Percentiles rank a stretch among this genome's conserved stretches.
These are phyloP conservation scores for cattle (Bos taurus) DNA, from an alignment of 2,113 vertebrate genomes.

Conservation along the genomic window DNA sequence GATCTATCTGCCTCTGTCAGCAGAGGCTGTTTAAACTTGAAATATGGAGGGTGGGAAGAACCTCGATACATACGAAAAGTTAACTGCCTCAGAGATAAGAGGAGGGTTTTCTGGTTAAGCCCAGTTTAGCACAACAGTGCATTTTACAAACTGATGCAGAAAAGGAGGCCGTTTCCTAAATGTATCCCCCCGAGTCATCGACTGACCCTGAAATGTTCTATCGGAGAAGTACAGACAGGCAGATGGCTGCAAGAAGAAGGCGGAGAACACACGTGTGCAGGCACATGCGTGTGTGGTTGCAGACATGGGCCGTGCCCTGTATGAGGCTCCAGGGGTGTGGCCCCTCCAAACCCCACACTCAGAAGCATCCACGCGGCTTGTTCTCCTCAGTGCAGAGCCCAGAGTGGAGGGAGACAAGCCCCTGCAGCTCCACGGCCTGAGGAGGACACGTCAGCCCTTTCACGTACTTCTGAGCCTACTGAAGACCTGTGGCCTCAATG, in stretches of 20 bases:
- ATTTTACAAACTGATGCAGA: neutral
- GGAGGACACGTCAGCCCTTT: neutral
- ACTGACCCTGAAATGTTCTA: neutral
- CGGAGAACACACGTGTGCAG: fast-evolving
- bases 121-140: neutral
- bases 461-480: neutral
- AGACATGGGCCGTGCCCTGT: fast-evolving
- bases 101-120: neutral
- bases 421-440: fast-evolving
- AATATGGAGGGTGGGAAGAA: neutral
- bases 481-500: neutral
- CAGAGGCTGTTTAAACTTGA: neutral
- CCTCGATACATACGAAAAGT: neutral
- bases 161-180: neutral
- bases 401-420: neutral
- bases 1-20: neutral
- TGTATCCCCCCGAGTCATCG: neutral
- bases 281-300: fast-evolving
- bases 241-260: neutral
- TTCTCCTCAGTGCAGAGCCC: neutral
- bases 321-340: fast-evolving
- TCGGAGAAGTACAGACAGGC: neutral
- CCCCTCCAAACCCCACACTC: neutral
- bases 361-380: neutral
- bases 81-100: neutral